Percentiles rank a stretch among this genome's conserved stretches.
phyloP scores from a whole-genome alignment of 2,113 vertebrate genomes.

The Apodemus sylvaticus region DNA sequence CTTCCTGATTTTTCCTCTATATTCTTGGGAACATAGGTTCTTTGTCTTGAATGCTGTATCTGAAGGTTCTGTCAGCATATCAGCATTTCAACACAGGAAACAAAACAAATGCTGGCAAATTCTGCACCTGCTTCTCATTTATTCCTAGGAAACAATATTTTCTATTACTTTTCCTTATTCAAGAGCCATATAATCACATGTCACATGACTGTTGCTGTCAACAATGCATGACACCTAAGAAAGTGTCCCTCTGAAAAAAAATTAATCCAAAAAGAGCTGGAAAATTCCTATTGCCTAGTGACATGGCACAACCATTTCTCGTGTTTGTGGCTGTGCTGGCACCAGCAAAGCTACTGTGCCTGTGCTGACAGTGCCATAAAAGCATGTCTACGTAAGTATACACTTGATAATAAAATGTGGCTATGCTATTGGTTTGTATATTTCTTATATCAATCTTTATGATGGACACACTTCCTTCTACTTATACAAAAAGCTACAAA shows the following conservation, averaged over 20 bases:
- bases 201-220: neutral
- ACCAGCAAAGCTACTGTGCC: no score
- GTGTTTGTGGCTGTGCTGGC: no score
- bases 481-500: neutral
- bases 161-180: neutral
- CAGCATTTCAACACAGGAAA: neutral
- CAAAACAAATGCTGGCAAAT: neutral
- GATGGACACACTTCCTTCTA: neutral
- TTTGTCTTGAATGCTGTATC: neutral
- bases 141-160: neutral
- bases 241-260: no score
- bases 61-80: neutral
- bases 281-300: neutral
- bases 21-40: neutral
- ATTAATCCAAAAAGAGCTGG: neutral
- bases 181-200: neutral
- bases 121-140: neutral
- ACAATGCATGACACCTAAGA: neutral
- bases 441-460: neutral
- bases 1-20: neutral
- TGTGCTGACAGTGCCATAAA: no score
- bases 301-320: neutral
- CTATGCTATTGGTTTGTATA: neutral
- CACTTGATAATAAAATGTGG: neutral
- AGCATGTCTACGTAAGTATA: neutral